Evolutionary conservation across 2,888 invertebrate species (phyloP), one percentile per base, ranked within the genome.

Genomic region (Coelinius sp.): DNA sequence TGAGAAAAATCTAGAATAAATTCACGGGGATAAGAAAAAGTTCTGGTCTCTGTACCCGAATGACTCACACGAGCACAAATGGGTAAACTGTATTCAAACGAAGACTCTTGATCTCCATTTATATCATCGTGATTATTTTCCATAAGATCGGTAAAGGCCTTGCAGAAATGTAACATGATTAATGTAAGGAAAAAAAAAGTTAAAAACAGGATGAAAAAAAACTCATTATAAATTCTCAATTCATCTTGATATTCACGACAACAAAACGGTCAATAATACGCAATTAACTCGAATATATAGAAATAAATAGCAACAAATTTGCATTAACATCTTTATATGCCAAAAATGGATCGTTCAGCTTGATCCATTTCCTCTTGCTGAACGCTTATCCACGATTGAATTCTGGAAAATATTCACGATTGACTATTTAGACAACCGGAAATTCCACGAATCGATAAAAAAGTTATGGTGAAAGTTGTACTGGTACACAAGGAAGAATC

Each of bases 21-120:
- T n/a, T n/a, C n/a, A n/a, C n/a, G n/a, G n/a, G n/a, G n/a, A n/a
- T 1, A n/a, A 17, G 8, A 25, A 27, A 56, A 27, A 14, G 31
- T 31, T n/a, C 8, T 7, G 8, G 4, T 6, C 20, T 17, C 17
- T 12, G n/a, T 31, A 31, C 17, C 0, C 3, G 20, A 31, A 14
- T 59, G 35, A 59, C 35, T 59, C 59, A 35, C 20, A 14, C 20
- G 6, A n/a, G 14, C 3, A 59, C 35, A 59, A 59, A 35, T 70
- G 6, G 8, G 25, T 71, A 17, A 75, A 84, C 62, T 77, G 76
- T 82, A 84, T 83, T 82, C 83, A 76, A 76, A 71, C 63, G 66
- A 75, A 78, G 20, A 35, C 59, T 17, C 75, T 76, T 76, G 75
- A 59, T 62, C 63, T 71, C 75, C 70, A 73, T 8, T 59, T 63